These are phyloP conservation scores for Brachionus paranguensis DNA, from an alignment of 1,140 invertebrate genomes.

Conservation along the genomic window DNA sequence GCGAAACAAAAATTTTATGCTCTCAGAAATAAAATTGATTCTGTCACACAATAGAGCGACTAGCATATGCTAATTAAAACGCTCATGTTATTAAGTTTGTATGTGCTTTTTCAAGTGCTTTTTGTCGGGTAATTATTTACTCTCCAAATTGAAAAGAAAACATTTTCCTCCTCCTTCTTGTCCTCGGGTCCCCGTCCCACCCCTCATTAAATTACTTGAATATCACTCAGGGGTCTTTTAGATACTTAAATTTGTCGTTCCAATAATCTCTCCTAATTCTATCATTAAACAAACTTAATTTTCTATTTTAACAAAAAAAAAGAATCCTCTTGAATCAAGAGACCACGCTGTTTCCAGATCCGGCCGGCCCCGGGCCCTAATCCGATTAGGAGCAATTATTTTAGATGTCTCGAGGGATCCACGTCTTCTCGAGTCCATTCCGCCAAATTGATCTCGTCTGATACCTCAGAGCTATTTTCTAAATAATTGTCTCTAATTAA, in stretches of 20 bases:
- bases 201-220: not conserved
- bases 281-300: not conserved
- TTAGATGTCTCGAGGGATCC: not conserved
- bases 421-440: not conserved
- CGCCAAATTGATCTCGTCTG: not conserved
- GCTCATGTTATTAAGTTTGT: constrained; percentile 25
- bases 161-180: not conserved
- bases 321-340: not conserved
- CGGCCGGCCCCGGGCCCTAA: not conserved
- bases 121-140: not conserved
- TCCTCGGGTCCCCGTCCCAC: too few species aligned
- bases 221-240: constrained; percentile 3
- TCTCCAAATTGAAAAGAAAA: not conserved
- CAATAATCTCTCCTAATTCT: not conserved
- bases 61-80: constrained; percentile 24
- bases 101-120: not conserved
- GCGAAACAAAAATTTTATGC: not conserved
- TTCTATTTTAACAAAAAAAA: not conserved
- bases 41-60: not conserved
- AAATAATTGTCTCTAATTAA: not conserved
- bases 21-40: not conserved
- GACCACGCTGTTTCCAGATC: not conserved
- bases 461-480: not conserved
- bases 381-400: not conserved
- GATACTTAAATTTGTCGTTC: not conserved